Base-by-base conservation (phyloP, 2,888 invertebrate species). In the Cerceris ruficornis region DNA sequence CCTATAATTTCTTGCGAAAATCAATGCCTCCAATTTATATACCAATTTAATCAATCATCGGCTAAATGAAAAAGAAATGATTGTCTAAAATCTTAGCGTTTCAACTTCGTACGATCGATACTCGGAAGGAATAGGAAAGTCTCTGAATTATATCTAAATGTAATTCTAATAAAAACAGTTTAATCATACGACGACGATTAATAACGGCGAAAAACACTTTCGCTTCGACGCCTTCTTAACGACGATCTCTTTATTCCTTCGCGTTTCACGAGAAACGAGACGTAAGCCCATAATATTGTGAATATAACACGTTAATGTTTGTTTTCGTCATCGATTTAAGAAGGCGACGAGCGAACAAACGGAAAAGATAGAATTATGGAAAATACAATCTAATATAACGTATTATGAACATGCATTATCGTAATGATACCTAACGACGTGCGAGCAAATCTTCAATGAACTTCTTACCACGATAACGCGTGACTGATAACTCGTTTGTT, bases 121-220 rank as follows among this genome's bases (percentile, higher is more conserved):
- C 79, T 69, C 57, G 66, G 71, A 64, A 69, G 68, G 70, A 80
- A 82, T 77, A 81, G 82, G 77, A 83, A 82, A 75, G 41, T 82
- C 82, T 76, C 82, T 75, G 69, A 74, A 80, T 74, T 75, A 52
- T 64, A 7, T 69, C 60, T 69, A 75, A 66, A 82, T 28, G 67
- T 69, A 58, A 43, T 61, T 69, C 78, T 28, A 28, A 81, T 68
- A 6, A 0, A 77, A 72, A 77, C 74, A 75, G 58, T 69, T 73
- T 46, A 67, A 73, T 74, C 75, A 80, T 57, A 82, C 82, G 65
- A 77, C 70, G 43, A 80, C 68, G 42, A 69, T 74, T 75, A 68
- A 78, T 77, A 76, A 79, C 74, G 69, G 71, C 73, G 55, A 82
- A 80, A 83, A 58, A 46, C 41, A 57, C 43, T 14, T 52, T 55